These are phyloP conservation scores for Hypotaenidia philippensis DNA, from an alignment of 2,797 vertebrate species.

Conservation along the genomic window DNA sequence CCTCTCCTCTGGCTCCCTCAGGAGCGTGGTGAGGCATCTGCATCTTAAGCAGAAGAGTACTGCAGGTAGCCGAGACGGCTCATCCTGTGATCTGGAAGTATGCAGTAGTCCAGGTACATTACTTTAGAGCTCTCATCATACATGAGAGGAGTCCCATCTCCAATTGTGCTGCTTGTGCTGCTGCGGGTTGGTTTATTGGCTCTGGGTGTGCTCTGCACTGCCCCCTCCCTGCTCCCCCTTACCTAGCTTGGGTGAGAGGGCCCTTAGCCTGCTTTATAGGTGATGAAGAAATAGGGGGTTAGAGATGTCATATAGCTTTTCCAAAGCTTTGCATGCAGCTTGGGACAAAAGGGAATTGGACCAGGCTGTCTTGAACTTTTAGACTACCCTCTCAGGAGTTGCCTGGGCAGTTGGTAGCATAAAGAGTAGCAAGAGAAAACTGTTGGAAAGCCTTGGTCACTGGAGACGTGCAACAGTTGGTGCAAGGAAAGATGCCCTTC, in stretches of 20 bases:
- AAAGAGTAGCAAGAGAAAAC: background rate
- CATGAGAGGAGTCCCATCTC: background rate
- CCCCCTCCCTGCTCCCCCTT: background rate
- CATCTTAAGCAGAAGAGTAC: background rate
- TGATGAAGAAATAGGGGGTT: background rate
- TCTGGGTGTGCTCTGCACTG: background rate
- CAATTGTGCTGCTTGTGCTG: background rate
- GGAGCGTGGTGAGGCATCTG: background rate
- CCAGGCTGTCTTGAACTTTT: background rate
- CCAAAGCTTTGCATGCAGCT: background rate
- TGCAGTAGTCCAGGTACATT: too few species aligned
- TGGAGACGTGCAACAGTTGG: background rate
- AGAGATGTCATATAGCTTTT: accelerated
- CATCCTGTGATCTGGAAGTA: background rate
- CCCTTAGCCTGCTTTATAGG: background rate
- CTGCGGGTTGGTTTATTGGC: background rate
- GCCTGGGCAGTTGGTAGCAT: background rate
- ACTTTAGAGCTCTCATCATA: background rate
- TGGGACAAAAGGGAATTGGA: background rate
- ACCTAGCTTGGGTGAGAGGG: too few species aligned
- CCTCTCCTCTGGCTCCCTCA: constrained; percentile 13
- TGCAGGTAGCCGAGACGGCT: background rate
- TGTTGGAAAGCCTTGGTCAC: background rate
- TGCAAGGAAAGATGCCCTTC: background rate
- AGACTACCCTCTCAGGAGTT: background rate